Percentiles rank a stretch among this genome's conserved stretches.
These are phyloP conservation scores for Rhopalosiphum maidis DNA, from an alignment of 1,140 invertebrate genomes.

Conservation along the genomic window DNA sequence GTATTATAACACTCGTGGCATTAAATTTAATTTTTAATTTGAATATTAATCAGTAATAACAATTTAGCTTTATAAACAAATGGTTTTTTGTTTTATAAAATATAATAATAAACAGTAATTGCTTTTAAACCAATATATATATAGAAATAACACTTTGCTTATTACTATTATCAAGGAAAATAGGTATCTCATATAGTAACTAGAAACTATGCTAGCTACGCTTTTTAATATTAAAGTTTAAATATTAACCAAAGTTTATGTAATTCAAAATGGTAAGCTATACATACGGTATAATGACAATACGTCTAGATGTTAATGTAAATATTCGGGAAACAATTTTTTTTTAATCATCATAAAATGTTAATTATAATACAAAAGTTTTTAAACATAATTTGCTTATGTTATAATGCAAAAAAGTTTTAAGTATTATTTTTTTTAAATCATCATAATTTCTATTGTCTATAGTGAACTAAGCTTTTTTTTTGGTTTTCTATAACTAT, in stretches of 20 bases:
- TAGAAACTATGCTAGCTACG: neutral
- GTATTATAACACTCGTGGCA: neutral
- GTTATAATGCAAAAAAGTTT: neutral
- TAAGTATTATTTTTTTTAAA: neutral
- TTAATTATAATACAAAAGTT: neutral
- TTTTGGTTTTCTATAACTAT: neutral
- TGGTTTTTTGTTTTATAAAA: neutral
- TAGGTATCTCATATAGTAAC: neutral
- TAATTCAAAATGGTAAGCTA: neutral
- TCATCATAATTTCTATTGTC: neutral
- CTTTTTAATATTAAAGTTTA: conserved; percentile 9
- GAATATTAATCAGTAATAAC: neutral
- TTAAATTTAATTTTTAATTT: neutral
- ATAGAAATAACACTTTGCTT: neutral
- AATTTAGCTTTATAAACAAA: neutral
- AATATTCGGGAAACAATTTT: neutral
- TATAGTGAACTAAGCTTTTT: neutral
- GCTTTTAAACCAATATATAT: neutral
- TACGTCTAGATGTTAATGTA: neutral
- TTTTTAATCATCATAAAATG: conserved; percentile 15
- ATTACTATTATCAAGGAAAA: conserved; percentile 5
- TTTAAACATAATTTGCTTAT: neutral
- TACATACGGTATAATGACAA: neutral
- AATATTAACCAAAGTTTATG: neutral
- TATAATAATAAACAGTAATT: neutral